Conservation (phyloP, 2,797 vertebrate species). For the Malurus splendens region DNA sequence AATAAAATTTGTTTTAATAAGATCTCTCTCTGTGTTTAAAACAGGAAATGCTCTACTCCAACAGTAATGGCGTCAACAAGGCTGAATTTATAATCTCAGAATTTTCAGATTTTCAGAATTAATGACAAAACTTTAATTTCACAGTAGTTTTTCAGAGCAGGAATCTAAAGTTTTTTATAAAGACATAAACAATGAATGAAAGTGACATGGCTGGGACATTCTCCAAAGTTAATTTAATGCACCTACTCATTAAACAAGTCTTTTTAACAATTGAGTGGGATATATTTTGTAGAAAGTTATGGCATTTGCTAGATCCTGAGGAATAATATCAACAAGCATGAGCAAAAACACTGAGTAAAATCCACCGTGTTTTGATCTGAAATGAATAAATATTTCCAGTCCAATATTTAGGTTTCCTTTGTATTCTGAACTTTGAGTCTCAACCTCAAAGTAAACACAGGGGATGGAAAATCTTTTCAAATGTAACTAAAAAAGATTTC, state of each 20-base stretch:
- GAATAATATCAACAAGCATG: neutral
- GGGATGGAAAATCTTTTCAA: neutral
- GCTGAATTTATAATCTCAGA: neutral
- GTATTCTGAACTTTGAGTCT: neutral
- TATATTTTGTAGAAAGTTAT: neutral
- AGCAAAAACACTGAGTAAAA: neutral
- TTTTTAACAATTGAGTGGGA: neutral
- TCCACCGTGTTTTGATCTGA: neutral
- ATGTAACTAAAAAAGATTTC: neutral
- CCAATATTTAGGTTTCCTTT: neutral
- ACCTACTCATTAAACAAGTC: neutral
- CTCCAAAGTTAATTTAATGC: neutral
- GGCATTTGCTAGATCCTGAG: neutral
- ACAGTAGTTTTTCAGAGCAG: neutral
- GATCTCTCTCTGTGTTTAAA: neutral
- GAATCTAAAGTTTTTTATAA: neutral
- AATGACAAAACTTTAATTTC: neutral
- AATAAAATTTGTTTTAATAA: neutral
- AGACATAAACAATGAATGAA: neutral
- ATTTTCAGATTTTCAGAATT: neutral
- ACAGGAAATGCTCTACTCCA: neutral
- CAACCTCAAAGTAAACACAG: neutral
- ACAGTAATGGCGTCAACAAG: neutral
- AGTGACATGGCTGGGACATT: neutral
- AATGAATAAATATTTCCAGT: neutral